Percentiles rank a stretch among this genome's conserved stretches.
Conservation (phyloP, 1,140 invertebrate genomes). For the Bemisia tabaci region DNA sequence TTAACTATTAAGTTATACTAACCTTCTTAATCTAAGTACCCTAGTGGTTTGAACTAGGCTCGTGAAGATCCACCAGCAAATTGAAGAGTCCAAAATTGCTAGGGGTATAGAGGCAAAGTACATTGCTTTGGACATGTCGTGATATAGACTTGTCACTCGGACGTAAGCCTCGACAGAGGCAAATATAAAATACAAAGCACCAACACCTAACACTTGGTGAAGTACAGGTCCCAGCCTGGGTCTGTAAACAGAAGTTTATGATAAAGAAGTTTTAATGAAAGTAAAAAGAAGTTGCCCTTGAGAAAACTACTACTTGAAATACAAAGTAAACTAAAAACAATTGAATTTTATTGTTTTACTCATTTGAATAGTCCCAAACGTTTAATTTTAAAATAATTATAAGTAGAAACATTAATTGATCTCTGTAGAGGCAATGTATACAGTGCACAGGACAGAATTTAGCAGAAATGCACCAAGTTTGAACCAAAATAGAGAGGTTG, state of each 20-base stretch:
- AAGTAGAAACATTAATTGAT: too few species aligned
- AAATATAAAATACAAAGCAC: conserved; percentile 64
- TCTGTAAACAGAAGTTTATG: conserved; percentile 34
- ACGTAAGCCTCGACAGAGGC: conserved; percentile 71
- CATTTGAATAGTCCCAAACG: too few species aligned
- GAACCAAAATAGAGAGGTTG: too few species aligned
- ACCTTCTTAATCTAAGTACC: conserved; percentile 63
- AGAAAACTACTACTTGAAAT: neutral
- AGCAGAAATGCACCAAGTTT: too few species aligned
- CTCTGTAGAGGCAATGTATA: too few species aligned
- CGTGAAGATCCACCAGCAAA: conserved; percentile 76
- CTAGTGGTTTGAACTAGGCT: conserved; percentile 79
- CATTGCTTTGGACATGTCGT: conserved; percentile 46
- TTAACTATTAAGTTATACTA: neutral
- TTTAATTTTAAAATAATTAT: too few species aligned
- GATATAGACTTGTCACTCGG: conserved; percentile 51
- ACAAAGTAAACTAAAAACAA: neutral
- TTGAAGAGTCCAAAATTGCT: conserved; percentile 52
- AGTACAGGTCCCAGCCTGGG: conserved; percentile 73
- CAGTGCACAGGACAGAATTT: too few species aligned
- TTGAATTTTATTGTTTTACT: too few species aligned
- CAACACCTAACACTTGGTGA: conserved; percentile 70
- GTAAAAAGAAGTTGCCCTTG: conserved; percentile 10
- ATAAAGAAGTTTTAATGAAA: conserved; percentile 19
- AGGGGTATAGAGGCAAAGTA: conserved; percentile 59